Base-by-base conservation (phyloP, 2,113 vertebrate genomes). In the Anhinga anhinga region DNA sequence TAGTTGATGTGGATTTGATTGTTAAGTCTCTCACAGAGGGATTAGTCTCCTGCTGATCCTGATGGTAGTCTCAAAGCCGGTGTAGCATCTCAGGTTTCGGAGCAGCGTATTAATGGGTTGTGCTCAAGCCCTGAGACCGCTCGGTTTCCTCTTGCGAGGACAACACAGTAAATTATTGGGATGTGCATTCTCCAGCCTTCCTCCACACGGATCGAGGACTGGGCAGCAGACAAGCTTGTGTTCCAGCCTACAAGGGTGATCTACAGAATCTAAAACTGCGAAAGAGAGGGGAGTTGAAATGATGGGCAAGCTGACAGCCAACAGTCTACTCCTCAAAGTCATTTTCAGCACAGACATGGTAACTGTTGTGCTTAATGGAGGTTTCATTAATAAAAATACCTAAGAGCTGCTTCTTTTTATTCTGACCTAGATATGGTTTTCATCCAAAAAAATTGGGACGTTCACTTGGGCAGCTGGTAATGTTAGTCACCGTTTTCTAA, bases 161-260 rank as follows among this genome's bases (percentile, higher is more conserved):
- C 44, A 40, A 8, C 29, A 4, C 13, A 11, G 44, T 34, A 7
- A 29, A 19, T 40, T 15, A 40, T 1, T 32, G 49, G 72, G 55
- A 27, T 0, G 0, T 40, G 42, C 6, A 1, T 79, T 62, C 32
- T 79, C 10, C 36, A 50, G 17, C 20, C 25, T 73, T 36, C 7
- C 13, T 72, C 47, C 14, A 0, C 0, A 1, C 0, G 3, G 59
- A 10, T 1, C 15, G 42, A 82, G 53, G 66, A 13, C 47, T 29
- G 23, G 27, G 44, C n/a, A 49, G 71, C 53, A 45, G 61, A 9
- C 22, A 5, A 32, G n/a, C 34, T 79, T 20, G 34, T 38, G 34
- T 42, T 30, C 29, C 30, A 22, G 25, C n/a, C 61, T 42, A 1
- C 22, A 15, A 4, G 42, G 22, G 26, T 29, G 45, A 78, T 29